Percentiles rank a stretch among this genome's conserved stretches.
Conservation (phyloP, 2,797 vertebrate genomes). For the Zenarchopterus dispar region DNA sequence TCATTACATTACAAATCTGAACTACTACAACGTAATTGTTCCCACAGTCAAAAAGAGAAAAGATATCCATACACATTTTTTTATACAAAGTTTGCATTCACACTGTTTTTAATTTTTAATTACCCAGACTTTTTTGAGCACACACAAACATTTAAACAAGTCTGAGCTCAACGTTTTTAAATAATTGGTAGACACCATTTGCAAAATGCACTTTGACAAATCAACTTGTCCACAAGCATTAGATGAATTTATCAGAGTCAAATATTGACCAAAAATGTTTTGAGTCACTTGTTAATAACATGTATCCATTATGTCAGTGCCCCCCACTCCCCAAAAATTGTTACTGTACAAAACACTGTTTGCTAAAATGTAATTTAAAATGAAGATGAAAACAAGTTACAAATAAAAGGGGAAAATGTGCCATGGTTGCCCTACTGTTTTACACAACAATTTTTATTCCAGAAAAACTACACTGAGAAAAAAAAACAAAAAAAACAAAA, state of each 20-base stretch:
- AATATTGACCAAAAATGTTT: slow-evolving; percentile 74
- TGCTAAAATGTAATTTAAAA: slow-evolving; percentile 18
- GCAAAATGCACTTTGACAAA: slow-evolving; percentile 25
- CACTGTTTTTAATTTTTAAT: slow-evolving; percentile 17
- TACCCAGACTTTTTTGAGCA: slow-evolving; percentile 1
- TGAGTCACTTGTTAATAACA: slow-evolving; percentile 25
- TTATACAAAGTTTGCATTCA: slow-evolving; percentile 17
- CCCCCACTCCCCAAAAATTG: slow-evolving; percentile 24
- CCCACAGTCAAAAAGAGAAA: neutral
- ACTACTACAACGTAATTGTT: slow-evolving; percentile 6
- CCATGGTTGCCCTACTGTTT: slow-evolving; percentile 23
- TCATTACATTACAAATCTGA: neutral
- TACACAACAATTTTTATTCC: slow-evolving; percentile 21
- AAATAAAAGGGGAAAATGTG: slow-evolving; percentile 34
- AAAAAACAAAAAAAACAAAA: too few species aligned
- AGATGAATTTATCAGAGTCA: slow-evolving; percentile 59
- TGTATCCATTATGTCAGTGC: slow-evolving; percentile 19
- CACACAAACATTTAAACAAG: slow-evolving; percentile 4
- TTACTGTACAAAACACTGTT: slow-evolving; percentile 18
- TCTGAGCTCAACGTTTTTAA: slow-evolving; percentile 10
- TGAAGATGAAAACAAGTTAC: slow-evolving; percentile 1
- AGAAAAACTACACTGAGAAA: slow-evolving; percentile 8
- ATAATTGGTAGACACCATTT: slow-evolving; percentile 16
- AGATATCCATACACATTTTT: neutral
- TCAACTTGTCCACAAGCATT: slow-evolving; percentile 15